phyloP scores from a whole-genome alignment of 2,113 vertebrate genomes.

The Petrocephalus zakoni region DNA sequence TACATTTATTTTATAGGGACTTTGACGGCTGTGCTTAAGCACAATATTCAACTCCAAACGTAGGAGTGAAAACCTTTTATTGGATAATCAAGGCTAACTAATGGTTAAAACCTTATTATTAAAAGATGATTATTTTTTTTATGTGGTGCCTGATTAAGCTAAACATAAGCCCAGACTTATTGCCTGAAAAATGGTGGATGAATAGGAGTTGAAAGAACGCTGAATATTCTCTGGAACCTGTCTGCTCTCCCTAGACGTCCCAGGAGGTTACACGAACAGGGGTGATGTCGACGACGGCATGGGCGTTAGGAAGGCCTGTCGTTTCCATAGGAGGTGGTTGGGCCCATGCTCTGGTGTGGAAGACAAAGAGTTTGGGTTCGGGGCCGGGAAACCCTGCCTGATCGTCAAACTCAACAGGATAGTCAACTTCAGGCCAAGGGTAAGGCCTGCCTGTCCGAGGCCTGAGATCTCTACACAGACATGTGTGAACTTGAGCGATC shows the following conservation, averaged over 20 bases:
- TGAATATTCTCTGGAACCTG: neutral
- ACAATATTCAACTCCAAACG: neutral
- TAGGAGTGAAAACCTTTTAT: neutral
- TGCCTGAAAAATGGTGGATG: neutral
- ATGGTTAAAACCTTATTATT: too few species aligned
- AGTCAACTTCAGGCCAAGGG: conserved; percentile 83
- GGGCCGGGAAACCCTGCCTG: conserved; percentile 76
- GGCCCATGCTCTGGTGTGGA: conserved; percentile 65
- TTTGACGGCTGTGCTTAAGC: neutral
- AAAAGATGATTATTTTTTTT: too few species aligned
- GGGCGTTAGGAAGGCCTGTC: conserved; percentile 68
- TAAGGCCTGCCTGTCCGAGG: conserved; percentile 41
- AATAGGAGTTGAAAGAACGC: neutral
- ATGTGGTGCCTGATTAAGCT: too few species aligned
- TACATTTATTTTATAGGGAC: neutral
- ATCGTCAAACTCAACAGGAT: conserved; percentile 92
- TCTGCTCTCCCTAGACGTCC: conserved; percentile 39
- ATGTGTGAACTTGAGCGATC: too few species aligned
- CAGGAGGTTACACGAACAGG: conserved; percentile 54
- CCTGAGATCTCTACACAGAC: too few species aligned
- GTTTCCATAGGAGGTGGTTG: conserved; percentile 68
- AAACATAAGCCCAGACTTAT: neutral
- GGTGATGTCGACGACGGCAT: conserved; percentile 45
- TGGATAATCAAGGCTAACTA: neutral
- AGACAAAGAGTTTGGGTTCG: conserved; percentile 68